A percentile compares a stretch with the other conserved stretches of the same genome.
These are phyloP conservation scores for Panulirus ornatus DNA, from an alignment of 1,140 invertebrate genomes.

Conservation along the genomic window DNA sequence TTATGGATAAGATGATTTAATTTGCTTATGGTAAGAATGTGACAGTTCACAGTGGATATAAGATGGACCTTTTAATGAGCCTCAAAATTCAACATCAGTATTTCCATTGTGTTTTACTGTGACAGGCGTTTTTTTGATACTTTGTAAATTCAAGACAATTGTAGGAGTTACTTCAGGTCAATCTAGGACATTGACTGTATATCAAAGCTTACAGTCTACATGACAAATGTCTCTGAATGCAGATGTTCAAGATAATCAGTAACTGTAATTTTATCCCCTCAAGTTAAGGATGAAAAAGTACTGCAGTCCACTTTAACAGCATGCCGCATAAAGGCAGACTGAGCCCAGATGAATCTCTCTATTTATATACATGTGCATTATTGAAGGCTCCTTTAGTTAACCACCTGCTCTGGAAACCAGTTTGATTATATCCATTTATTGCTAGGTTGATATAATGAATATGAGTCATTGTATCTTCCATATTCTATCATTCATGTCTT, in stretches of 20 bases:
- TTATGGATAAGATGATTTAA: background rate
- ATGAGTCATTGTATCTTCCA: constrained; percentile 32
- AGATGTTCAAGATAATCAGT: background rate
- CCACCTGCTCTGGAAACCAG: constrained; percentile 8
- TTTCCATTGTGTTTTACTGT: background rate
- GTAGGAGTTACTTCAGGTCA: background rate
- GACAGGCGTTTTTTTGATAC: background rate
- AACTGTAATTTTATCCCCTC: background rate
- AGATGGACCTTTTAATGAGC: background rate
- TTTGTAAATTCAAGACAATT: background rate
- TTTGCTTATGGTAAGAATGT: background rate
- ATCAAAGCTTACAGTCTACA: background rate
- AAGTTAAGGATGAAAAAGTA: background rate
- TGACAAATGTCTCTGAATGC: background rate
- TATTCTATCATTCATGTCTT: constrained; percentile 39
- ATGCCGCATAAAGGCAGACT: background rate
- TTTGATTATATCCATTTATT: background rate
- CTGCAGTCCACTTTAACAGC: background rate
- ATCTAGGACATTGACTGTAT: background rate
- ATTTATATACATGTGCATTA: constrained; percentile 17
- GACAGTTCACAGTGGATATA: background rate
- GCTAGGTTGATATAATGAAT: constrained; percentile 6
- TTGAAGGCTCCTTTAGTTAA: constrained; percentile 22
- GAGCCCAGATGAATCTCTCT: constrained; percentile 19
- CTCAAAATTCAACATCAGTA: background rate